A percentile compares a stretch with the other conserved stretches of the same genome.
Conservation (phyloP, 2,888 invertebrate species). For the Papilio gigon region DNA sequence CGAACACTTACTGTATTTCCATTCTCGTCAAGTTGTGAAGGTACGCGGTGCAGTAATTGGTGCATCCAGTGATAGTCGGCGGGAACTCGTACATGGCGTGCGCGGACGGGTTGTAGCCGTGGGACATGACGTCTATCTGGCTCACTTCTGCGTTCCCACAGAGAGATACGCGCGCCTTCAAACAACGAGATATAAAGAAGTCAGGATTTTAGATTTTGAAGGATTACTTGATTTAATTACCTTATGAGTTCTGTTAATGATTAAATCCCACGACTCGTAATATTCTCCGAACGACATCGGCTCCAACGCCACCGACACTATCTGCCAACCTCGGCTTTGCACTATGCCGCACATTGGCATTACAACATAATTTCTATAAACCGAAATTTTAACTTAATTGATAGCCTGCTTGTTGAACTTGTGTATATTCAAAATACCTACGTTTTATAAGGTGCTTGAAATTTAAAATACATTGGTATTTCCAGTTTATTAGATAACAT, state of each 20-base stretch:
- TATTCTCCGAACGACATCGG: constrained; percentile 69
- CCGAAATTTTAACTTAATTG: background rate
- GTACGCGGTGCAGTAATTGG: constrained; percentile 70
- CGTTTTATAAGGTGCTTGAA: constrained; percentile 66
- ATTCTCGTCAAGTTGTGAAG: constrained; percentile 75
- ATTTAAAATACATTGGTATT: constrained; percentile 71
- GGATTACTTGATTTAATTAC: constrained; percentile 47
- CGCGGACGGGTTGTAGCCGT: constrained; percentile 67
- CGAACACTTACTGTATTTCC: constrained; percentile 67
- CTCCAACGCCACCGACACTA: constrained; percentile 74
- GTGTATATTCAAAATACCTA: constrained; percentile 45
- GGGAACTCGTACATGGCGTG: constrained; percentile 74
- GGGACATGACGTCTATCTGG: constrained; percentile 71
- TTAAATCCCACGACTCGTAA: constrained; percentile 72
- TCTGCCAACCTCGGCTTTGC: constrained; percentile 73
- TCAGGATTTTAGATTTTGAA: background rate
- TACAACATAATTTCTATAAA: constrained; percentile 66
- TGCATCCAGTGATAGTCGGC: constrained; percentile 73
- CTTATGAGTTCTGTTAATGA: constrained; percentile 69
- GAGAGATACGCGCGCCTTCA: constrained; percentile 63
- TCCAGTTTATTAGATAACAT: constrained; percentile 73
- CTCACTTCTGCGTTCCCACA: constrained; percentile 72
- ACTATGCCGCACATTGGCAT: constrained; percentile 77
- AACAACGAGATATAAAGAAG: background rate
- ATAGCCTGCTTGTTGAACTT: background rate